Base-by-base conservation (phyloP, 2,797 vertebrate species). In the Acrocephalus scirpaceus region DNA sequence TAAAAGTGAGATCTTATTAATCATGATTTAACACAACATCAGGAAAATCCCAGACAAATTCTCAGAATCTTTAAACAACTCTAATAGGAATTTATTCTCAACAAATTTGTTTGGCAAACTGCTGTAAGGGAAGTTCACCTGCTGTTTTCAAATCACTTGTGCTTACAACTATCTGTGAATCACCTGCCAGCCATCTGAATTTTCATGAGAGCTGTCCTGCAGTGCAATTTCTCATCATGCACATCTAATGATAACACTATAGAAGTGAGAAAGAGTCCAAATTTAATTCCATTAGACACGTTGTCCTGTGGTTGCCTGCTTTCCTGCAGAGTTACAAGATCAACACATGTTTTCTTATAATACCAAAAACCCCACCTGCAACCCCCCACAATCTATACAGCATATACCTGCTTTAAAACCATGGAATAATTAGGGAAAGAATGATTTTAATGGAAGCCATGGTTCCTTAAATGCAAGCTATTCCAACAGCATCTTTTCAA, bases 131-230 rank as follows among this genome's bases (percentile, higher is more conserved):
- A 92, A 75, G 57, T 78, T 72, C 57, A 16, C 86, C 81, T 88
- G 89, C 91, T 90, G 87, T 62, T 95, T 91, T 83, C 84, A 93
- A 91, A 96, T 91, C 78, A 66, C 66, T 91, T 88, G 58, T 25
- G 50, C 79, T 83, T 91, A 92, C 34, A 93, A 57, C 40, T 96
- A 53, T 48, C 72, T 90, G 61, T 61, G 47, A 91, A 94, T 96
- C 92, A 91, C 95, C 85, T 96, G 89, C 58, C 72, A 91, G 69
- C 60, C 54, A 61, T 3, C 34, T 82, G 74, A 86, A 80, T 90
- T 95, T 92, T 90, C 69, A 83, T 69, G 51, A 94, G 72, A 80
- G n/a, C 57, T 86, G 72, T 81, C 87, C 92, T 81, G 75, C 75
- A 77, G 93, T 29, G 87, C 78, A 75, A 83, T 66, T 89, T 76